These are phyloP conservation scores for Cantharis flavilabris DNA, from an alignment of 2,888 invertebrate species.

Conservation along the genomic window DNA sequence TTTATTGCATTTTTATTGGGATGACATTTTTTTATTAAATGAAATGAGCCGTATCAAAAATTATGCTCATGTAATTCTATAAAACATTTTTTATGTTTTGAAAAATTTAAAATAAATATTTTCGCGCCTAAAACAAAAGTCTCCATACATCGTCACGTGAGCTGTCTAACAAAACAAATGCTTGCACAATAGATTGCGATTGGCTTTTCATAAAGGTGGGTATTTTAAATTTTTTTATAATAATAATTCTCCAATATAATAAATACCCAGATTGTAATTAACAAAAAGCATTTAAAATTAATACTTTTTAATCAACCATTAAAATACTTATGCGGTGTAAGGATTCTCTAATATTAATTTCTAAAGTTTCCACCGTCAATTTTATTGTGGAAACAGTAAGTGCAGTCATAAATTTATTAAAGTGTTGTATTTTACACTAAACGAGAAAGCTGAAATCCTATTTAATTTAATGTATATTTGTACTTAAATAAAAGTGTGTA, in stretches of 20 bases:
- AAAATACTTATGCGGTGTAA: not conserved
- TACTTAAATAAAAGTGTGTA: not conserved
- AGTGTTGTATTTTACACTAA: not conserved
- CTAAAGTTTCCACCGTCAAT: not conserved
- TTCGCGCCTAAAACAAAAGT: not conserved
- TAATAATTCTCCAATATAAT: not conserved
- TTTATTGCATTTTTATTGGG: not conserved
- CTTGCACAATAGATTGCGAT: too few species aligned
- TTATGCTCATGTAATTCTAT: not conserved
- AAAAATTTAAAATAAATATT: not conserved
- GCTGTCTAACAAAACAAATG: not conserved
- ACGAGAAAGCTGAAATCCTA: not conserved
- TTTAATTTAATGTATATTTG: not conserved
- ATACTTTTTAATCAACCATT: not conserved
- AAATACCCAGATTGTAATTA: not conserved
- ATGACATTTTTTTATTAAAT: not conserved
- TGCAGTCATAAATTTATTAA: slow-evolving; percentile 5
- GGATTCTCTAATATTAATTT: not conserved
- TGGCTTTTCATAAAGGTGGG: too few species aligned
- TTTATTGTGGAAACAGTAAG: not conserved
- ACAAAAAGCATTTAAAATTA: not conserved
- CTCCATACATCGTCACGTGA: not conserved
- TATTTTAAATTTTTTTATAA: too few species aligned
- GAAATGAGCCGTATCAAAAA: not conserved
- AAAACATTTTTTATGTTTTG: not conserved